phyloP scores from a whole-genome alignment of 1,140 invertebrate species.

The Musca vetustissima region DNA sequence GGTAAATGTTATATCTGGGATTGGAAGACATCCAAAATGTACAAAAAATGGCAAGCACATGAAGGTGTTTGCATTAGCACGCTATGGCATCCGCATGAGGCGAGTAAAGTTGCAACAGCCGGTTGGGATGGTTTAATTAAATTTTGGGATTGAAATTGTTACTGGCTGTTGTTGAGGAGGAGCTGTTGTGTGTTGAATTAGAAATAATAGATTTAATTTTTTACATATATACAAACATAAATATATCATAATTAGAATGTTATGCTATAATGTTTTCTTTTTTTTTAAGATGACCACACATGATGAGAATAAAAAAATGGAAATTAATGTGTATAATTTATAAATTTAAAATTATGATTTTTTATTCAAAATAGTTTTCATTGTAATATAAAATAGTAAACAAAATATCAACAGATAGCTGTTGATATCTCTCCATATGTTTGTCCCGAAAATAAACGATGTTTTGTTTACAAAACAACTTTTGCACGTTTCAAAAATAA shows the following conservation, averaged over 20 bases:
- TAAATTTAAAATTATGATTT: too few species aligned
- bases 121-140: slow-evolving; percentile 99
- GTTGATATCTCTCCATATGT: neutral
- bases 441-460: neutral
- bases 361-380: too few species aligned
- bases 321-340: too few species aligned
- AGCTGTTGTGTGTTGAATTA: too few species aligned
- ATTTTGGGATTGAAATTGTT: slow-evolving; percentile 96
- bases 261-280: too few species aligned
- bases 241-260: too few species aligned
- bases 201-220: too few species aligned
- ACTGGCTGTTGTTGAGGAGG: neutral
- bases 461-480: slow-evolving; percentile 20
- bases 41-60: slow-evolving; percentile 98
- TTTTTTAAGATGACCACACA: too few species aligned
- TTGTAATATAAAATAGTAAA: neutral
- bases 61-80: slow-evolving; percentile 93
- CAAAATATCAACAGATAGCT: slow-evolving; percentile 14
- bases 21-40: slow-evolving; percentile 98
- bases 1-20: slow-evolving; percentile 99
- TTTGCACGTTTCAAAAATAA: neutral
- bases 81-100: slow-evolving; percentile 99
- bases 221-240: too few species aligned
- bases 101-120: slow-evolving; percentile 92
- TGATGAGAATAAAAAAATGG: too few species aligned